Conservation (phyloP, 1,140 invertebrate species). For the Calliphora vicina region DNA sequence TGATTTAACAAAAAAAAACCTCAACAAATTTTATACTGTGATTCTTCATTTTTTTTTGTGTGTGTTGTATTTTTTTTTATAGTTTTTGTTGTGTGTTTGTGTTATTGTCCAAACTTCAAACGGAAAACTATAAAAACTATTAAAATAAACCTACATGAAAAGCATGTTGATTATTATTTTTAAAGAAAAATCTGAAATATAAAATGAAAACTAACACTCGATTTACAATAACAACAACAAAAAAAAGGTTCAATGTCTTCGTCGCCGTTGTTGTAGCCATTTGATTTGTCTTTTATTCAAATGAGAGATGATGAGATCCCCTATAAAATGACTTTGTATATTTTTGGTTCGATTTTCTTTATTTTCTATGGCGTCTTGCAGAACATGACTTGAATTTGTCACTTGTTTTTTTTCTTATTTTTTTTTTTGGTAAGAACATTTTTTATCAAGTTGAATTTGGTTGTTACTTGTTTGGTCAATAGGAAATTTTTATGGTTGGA, state of each 20-base stretch:
- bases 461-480: too few species aligned
- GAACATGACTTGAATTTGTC: constrained; percentile 13
- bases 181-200: background rate
- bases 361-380: background rate
- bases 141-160: background rate
- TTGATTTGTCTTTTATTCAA: constrained; percentile 14
- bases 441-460: background rate
- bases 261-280: background rate
- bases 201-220: background rate
- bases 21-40: background rate
- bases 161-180: background rate
- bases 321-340: background rate
- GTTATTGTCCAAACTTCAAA: constrained; percentile 4
- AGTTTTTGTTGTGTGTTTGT: background rate
- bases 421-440: background rate
- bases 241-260: background rate
- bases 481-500: too few species aligned
- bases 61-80: background rate
- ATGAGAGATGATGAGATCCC: constrained; percentile 7
- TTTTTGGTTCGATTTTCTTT: background rate
- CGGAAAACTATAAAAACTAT: constrained; percentile 8
- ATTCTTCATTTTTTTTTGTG: background rate
- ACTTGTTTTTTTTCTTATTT: background rate
- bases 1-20: background rate
- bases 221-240: background rate